Evolutionary conservation across 1,140 invertebrate species (phyloP).

Genomic region (Drosophila lacertosa): DNA sequence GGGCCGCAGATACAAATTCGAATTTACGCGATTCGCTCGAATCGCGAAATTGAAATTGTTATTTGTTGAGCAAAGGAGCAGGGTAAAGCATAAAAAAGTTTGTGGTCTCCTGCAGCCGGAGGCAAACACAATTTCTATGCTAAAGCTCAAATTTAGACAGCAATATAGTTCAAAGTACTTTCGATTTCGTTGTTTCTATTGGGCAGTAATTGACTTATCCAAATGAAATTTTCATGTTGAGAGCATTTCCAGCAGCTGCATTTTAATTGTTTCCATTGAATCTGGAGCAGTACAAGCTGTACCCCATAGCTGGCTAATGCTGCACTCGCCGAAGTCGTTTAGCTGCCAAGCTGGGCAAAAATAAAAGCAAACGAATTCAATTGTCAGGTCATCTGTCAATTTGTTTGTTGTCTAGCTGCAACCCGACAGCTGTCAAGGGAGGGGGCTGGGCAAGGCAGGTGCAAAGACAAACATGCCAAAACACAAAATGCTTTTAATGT

Average conservation of each 20-base stretch:
- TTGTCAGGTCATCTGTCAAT: slow-evolving; percentile 82
- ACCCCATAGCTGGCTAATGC: slow-evolving; percentile 14
- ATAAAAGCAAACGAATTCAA: slow-evolving; percentile 66
- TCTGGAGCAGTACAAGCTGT: slow-evolving; percentile 9
- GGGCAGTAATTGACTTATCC: slow-evolving; percentile 68
- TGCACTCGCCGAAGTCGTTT: slow-evolving; percentile 13
- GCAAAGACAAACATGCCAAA: slow-evolving; percentile 62
- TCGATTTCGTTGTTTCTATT: slow-evolving; percentile 28
- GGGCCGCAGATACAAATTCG: slow-evolving; percentile 63
- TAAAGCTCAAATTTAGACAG: slow-evolving; percentile 5
- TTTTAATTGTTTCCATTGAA: slow-evolving; percentile 72
- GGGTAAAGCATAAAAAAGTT: slow-evolving; percentile 27
- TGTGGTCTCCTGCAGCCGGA: slow-evolving; percentile 5
- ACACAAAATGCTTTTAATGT: slow-evolving; percentile 78
- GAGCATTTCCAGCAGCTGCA: slow-evolving; percentile 73
- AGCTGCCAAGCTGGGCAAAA: slow-evolving; percentile 18
- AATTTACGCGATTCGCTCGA: slow-evolving; percentile 66
- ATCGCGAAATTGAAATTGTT: slow-evolving; percentile 81
- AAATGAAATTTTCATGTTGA: slow-evolving; percentile 74
- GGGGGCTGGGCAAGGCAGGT: slow-evolving; percentile 28
- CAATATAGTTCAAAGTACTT: slow-evolving; percentile 15
- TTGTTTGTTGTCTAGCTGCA: slow-evolving; percentile 76
- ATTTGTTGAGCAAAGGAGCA: slow-evolving; percentile 54
- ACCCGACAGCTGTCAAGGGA: slow-evolving; percentile 67
- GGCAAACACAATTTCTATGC: slow-evolving; percentile 3